phyloP scores from a whole-genome alignment of 2,113 vertebrate species.

The Centropus unirufus region DNA sequence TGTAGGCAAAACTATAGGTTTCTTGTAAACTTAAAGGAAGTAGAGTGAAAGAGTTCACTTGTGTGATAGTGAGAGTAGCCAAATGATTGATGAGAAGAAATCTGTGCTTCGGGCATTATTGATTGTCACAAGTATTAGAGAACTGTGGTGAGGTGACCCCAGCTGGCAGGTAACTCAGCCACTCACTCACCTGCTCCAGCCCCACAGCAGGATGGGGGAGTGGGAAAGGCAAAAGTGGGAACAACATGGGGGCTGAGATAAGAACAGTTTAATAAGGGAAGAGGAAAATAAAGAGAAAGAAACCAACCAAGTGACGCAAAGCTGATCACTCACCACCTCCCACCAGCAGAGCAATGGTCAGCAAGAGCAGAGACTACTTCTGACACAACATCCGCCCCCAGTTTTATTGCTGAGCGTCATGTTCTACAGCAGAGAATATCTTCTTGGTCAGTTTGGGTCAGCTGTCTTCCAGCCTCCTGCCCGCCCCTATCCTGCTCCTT shows the following conservation, averaged over 20 bases:
- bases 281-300: background rate
- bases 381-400: background rate
- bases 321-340: background rate
- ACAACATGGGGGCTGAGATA: background rate
- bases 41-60: conserved; percentile 7
- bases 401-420: background rate
- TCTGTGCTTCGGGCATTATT: background rate
- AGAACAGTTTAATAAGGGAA: background rate
- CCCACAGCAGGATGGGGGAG: rapidly evolving
- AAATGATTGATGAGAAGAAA: conserved; percentile 4
- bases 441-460: background rate
- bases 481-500: background rate
- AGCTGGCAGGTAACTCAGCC: background rate
- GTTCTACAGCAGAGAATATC: rapidly evolving
- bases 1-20: conserved; percentile 41
- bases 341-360: background rate
- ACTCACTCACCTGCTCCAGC: background rate
- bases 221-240: rapidly evolving
- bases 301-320: background rate
- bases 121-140: background rate
- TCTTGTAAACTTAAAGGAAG: conserved; percentile 66
- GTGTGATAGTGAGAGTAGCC: conserved; percentile 4
- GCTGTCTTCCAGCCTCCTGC: background rate
- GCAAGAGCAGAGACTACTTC: background rate
- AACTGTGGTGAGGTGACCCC: background rate